Conservation (phyloP, 2,113 vertebrate species). For the Mus pahari region DNA sequence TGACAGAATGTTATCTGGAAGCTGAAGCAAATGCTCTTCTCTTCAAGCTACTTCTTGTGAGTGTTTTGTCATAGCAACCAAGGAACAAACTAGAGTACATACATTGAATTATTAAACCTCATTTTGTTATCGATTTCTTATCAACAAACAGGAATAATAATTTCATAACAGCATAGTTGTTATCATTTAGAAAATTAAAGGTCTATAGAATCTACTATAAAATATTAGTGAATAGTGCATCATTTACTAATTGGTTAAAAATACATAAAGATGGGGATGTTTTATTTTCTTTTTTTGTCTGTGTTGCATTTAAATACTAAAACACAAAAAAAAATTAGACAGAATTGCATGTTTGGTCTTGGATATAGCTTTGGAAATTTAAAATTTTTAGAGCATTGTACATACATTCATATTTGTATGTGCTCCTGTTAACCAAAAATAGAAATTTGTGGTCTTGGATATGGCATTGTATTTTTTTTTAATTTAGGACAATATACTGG, state of each 20-base stretch:
- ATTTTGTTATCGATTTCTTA: background rate
- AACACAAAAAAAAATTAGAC: background rate
- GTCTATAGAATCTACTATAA: background rate
- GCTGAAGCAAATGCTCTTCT: background rate
- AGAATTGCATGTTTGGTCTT: background rate
- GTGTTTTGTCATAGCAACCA: background rate
- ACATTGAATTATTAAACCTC: background rate
- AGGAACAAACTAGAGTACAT: background rate
- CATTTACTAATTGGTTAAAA: background rate
- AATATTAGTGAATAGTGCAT: background rate
- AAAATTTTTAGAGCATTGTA: background rate
- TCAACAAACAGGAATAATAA: background rate
- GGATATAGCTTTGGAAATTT: background rate
- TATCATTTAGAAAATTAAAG: slow-evolving; percentile 11
- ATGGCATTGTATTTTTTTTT: background rate
- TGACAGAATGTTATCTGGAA: background rate
- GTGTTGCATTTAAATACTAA: slow-evolving; percentile 15
- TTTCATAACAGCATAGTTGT: background rate
- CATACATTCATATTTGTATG: background rate
- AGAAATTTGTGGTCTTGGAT: background rate
- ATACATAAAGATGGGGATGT: background rate
- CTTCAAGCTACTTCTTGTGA: background rate
- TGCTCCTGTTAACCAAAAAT: background rate
- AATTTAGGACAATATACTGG: background rate
- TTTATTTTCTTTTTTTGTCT: background rate